Evolutionary conservation across 2,797 vertebrate genomes (phyloP).

Genomic region (Tadarida brasiliensis): DNA sequence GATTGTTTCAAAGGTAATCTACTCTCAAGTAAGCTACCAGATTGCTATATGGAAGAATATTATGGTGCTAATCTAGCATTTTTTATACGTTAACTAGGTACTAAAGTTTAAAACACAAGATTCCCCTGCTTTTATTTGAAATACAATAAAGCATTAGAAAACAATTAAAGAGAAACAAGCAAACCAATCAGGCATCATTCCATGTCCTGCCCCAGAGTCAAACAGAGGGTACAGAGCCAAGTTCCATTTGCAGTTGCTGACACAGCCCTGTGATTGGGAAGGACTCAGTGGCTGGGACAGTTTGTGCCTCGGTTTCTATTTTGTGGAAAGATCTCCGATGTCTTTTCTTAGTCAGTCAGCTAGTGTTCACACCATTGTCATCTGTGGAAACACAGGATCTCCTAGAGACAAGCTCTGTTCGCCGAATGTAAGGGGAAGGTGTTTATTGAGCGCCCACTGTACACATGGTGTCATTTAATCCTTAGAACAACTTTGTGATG

Average conservation of each 20-base stretch:
- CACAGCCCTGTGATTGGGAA: background rate
- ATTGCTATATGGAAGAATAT: background rate
- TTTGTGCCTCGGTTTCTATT: constrained; percentile 1
- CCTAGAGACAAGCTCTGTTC: background rate
- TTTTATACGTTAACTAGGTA: background rate
- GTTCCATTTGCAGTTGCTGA: background rate
- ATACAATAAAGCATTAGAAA: background rate
- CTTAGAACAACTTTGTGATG: background rate
- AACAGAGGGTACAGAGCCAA: background rate
- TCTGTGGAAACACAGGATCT: background rate
- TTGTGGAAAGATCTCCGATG: background rate
- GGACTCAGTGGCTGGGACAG: background rate
- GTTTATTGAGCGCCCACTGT: background rate
- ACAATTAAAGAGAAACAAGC: background rate
- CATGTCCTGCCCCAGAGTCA: background rate
- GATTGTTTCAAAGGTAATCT: background rate
- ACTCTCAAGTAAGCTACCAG: background rate
- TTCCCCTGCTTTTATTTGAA: background rate
- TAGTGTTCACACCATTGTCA: background rate
- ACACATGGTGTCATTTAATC: background rate
- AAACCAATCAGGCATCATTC: background rate
- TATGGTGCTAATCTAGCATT: background rate
- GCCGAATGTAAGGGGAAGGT: background rate
- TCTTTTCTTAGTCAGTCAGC: background rate
- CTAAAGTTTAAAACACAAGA: background rate